Conservation (phyloP, 2,888 invertebrate species). For the Luffia ferchaultella region DNA sequence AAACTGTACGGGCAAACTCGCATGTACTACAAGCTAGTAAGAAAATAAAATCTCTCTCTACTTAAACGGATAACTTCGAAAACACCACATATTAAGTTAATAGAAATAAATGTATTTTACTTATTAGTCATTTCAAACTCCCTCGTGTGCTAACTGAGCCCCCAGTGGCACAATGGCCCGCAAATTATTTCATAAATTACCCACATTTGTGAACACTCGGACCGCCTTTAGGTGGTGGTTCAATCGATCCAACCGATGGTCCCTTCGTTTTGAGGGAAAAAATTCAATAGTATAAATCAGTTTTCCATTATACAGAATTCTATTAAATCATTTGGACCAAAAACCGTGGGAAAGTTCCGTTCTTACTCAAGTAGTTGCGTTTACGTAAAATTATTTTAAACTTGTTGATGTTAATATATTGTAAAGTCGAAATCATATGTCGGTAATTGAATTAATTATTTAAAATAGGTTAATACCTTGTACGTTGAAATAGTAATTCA, state of each 20-base stretch:
- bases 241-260: background rate
- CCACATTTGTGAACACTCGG: conserved; percentile 1
- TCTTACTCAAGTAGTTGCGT: too few species aligned
- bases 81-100: conserved; percentile 5
- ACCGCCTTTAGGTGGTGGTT: background rate
- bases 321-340: background rate
- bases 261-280: background rate
- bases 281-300: background rate
- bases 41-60: background rate
- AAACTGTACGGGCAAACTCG: too few species aligned
- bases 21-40: too few species aligned
- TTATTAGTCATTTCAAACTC: conserved; percentile 6
- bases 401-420: too few species aligned
- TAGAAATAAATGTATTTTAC: conserved; percentile 5
- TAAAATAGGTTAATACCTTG: too few species aligned
- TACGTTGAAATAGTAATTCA: too few species aligned
- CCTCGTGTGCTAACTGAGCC: conserved; percentile 5
- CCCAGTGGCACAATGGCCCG: background rate
- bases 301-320: background rate
- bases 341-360: background rate
- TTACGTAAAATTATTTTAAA: too few species aligned
- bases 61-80: background rate
- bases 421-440: too few species aligned
- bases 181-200: conserved; percentile 1
- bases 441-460: too few species aligned